Evolutionary conservation across 92 coral and sea anemone species (phyloP).

Genomic region (Parazoanthus atlanticus): DNA sequence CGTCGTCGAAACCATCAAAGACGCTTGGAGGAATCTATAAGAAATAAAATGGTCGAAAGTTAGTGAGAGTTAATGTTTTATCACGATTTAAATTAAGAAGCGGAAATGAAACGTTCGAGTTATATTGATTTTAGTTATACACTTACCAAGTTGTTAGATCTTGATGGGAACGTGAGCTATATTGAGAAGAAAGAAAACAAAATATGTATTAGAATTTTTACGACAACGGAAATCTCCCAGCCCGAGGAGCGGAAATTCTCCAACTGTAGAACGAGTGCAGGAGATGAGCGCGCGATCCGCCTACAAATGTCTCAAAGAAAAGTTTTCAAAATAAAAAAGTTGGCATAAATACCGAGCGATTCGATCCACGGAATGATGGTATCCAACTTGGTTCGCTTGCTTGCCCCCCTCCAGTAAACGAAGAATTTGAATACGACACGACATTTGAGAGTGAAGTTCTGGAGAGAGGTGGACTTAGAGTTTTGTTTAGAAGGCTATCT

Average conservation of each 20-base stretch:
- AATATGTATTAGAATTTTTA: conserved; percentile 51
- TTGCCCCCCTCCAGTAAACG: conserved; percentile 87
- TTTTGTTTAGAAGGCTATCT: conserved; percentile 94
- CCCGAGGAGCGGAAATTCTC: conserved; percentile 42
- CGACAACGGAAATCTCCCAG: conserved; percentile 29
- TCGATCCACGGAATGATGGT: conserved; percentile 99
- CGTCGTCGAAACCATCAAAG: conserved; percentile 96
- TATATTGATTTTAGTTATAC: conserved; percentile 79
- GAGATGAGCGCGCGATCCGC: conserved; percentile 76
- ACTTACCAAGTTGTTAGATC: conserved; percentile 99
- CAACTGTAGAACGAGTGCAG: conserved; percentile 46
- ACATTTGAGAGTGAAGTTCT: conserved; percentile 89
- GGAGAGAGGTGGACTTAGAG: conserved; percentile 92
- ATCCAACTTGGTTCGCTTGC: conserved; percentile 99
- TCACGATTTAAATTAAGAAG: conserved; percentile 59
- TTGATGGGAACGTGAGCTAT: conserved; percentile 98
- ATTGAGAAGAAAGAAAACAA: conserved; percentile 56
- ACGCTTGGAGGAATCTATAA: conserved; percentile 97
- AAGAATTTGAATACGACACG: conserved; percentile 92
- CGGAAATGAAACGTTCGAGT: conserved; percentile 82
- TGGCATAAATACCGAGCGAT: conserved; percentile 93
- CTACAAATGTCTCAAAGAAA: conserved; percentile 47
- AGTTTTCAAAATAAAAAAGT: conserved; percentile 61
- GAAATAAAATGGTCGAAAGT: conserved; percentile 55
- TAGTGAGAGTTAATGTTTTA: conserved; percentile 51